These are phyloP conservation scores for Campylorhamphus procurvoides DNA, from an alignment of 2,113 vertebrate species.

Conservation along the genomic window DNA sequence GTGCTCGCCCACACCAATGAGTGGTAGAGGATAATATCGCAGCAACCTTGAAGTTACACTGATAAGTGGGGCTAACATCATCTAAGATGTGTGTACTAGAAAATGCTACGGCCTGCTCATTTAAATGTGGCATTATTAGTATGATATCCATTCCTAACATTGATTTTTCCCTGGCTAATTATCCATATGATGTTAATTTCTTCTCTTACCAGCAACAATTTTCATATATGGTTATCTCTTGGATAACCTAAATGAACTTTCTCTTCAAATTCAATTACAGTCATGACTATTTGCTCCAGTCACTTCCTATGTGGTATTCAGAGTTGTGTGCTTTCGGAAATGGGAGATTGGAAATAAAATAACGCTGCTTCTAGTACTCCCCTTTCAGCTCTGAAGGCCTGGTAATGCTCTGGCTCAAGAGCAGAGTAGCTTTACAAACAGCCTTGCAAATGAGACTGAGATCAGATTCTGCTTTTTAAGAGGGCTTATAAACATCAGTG, in stretches of 20 bases:
- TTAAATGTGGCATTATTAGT: neutral
- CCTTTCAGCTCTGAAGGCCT: neutral
- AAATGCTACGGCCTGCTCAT: neutral
- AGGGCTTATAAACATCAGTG: neutral
- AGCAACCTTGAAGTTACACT: neutral
- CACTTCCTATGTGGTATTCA: neutral
- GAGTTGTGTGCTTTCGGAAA: neutral
- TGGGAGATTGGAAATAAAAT: neutral
- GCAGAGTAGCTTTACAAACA: neutral
- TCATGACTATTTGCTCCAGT: neutral
- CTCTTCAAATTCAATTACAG: constrained; percentile 38
- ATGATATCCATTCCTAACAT: neutral
- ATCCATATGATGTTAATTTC: constrained; percentile 24
- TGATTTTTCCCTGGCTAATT: constrained; percentile 25
- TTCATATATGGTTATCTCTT: neutral
- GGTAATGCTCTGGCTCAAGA: neutral
- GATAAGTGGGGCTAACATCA: neutral
- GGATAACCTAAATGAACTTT: neutral
- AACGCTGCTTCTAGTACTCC: neutral
- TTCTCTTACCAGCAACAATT: constrained; percentile 25
- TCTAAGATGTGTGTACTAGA: neutral
- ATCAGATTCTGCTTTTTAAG: neutral
- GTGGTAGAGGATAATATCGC: neutral
- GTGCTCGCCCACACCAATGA: neutral
- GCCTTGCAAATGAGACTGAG: neutral